These are phyloP conservation scores for Hydrophis major DNA, from an alignment of 2,797 vertebrate genomes.

Conservation along the genomic window DNA sequence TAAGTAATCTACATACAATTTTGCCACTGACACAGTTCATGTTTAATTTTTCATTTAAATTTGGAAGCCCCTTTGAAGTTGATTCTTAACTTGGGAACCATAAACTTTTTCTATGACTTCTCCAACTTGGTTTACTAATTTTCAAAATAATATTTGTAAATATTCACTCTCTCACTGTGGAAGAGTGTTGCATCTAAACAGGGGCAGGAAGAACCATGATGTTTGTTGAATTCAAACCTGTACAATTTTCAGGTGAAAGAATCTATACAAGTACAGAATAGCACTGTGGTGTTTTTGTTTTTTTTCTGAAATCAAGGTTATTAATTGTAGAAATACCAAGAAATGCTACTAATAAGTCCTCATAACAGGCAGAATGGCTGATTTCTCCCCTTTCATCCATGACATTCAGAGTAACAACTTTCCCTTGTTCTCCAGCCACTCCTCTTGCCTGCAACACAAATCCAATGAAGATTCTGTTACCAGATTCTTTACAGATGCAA, in stretches of 20 bases:
- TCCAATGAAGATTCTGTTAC: background rate
- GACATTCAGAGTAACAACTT: constrained; percentile 60
- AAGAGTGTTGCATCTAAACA: background rate
- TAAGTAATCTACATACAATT: background rate
- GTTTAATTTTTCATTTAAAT: constrained; percentile 18
- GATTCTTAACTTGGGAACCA: background rate
- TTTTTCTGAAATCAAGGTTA: constrained; percentile 45
- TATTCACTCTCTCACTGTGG: constrained; percentile 30
- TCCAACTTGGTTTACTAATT: background rate
- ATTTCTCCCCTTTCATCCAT: constrained; percentile 49
- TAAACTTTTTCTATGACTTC: background rate
- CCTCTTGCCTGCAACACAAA: constrained; percentile 43
- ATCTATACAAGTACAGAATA: constrained; percentile 41
- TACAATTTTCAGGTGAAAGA: constrained; percentile 24
- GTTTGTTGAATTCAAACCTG: constrained; percentile 22
- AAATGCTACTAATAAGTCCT: constrained; percentile 19
- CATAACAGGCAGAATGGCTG: constrained; percentile 36
- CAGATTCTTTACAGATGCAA: constrained; percentile 63
- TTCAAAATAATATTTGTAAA: background rate
- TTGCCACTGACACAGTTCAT: background rate
- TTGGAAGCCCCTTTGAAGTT: background rate
- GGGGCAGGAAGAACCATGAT: constrained; percentile 24
- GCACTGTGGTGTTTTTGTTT: constrained; percentile 40
- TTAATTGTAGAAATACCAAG: constrained; percentile 30
- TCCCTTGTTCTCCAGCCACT: constrained; percentile 44